phyloP scores from a whole-genome alignment of 2,888 invertebrate genomes.

The Fissipunctia ypsillon region DNA sequence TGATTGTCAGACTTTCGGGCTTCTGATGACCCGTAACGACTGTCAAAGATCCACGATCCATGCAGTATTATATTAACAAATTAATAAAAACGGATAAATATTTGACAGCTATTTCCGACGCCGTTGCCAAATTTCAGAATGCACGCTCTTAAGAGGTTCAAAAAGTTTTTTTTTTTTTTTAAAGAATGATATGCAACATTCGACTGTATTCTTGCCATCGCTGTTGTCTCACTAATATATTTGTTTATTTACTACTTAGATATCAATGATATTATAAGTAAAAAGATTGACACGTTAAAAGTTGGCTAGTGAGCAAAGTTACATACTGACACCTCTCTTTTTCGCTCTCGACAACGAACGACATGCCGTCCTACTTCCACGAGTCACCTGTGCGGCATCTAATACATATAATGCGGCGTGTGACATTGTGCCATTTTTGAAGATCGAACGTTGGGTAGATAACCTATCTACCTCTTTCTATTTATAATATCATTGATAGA shows the following conservation, averaged over 20 bases:
- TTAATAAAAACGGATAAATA: too few relatives aligned
- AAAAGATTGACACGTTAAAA: background rate
- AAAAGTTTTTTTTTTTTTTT: too few relatives aligned
- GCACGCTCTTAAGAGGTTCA: too few relatives aligned
- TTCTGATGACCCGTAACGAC: too few relatives aligned
- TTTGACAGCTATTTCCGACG: too few relatives aligned
- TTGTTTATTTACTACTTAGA: conserved; percentile 5
- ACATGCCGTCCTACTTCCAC: background rate
- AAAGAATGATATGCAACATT: background rate
- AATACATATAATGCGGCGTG: too few relatives aligned
- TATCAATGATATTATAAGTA: background rate
- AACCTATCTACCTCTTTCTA: background rate
- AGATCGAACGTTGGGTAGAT: background rate
- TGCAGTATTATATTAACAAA: too few relatives aligned
- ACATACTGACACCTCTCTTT: background rate
- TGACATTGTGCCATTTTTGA: background rate
- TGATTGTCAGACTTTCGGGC: too few relatives aligned
- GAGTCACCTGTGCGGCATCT: too few relatives aligned
- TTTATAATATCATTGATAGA: background rate
- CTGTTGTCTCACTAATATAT: background rate
- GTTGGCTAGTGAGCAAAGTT: background rate
- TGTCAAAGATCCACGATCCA: too few relatives aligned
- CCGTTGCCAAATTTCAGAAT: too few relatives aligned
- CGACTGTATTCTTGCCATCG: background rate
- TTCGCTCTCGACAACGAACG: background rate